A percentile compares a stretch with the other conserved stretches of the same genome.
phyloP scores from a whole-genome alignment of 1,140 invertebrate genomes.

The Lepidostoma basale region DNA sequence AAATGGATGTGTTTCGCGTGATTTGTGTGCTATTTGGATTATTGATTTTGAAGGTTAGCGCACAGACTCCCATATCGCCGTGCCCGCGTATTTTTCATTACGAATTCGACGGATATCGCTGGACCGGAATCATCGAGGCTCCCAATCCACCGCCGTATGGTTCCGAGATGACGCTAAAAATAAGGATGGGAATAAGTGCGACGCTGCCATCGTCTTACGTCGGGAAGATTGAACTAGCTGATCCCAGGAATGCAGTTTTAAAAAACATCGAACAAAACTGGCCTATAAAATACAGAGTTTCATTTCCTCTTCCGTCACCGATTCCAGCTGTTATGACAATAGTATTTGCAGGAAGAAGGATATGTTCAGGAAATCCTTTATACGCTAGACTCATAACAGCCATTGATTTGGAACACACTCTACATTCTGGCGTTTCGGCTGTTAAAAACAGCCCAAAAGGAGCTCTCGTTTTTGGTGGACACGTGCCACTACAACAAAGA shows the following conservation, averaged over 20 bases:
- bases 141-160: conserved; percentile 48
- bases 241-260: conserved; percentile 48
- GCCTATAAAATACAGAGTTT: conserved; percentile 49
- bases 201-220: conserved; percentile 50
- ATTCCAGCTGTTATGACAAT: conserved; percentile 50
- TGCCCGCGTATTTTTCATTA: conserved; percentile 58
- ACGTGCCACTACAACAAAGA: neutral
- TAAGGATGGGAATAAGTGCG: conserved; percentile 48
- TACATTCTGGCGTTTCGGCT: conserved; percentile 48
- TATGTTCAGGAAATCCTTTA: conserved; percentile 47
- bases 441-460: conserved; percentile 31
- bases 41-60: neutral
- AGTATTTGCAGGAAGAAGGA: conserved; percentile 47
- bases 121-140: conserved; percentile 51
- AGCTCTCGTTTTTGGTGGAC: conserved; percentile 3
- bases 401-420: conserved; percentile 51
- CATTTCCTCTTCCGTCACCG: conserved; percentile 51
- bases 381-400: conserved; percentile 48
- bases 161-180: conserved; percentile 46
- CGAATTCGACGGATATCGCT: conserved; percentile 47
- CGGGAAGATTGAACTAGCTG: conserved; percentile 50
- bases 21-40: neutral
- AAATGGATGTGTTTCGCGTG: neutral
- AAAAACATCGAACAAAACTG: conserved; percentile 43
- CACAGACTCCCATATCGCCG: conserved; percentile 46